Evolutionary conservation across 2,797 vertebrate species (phyloP), one percentile per base, ranked within the genome.

Genomic region (Mastacembelus armatus): DNA sequence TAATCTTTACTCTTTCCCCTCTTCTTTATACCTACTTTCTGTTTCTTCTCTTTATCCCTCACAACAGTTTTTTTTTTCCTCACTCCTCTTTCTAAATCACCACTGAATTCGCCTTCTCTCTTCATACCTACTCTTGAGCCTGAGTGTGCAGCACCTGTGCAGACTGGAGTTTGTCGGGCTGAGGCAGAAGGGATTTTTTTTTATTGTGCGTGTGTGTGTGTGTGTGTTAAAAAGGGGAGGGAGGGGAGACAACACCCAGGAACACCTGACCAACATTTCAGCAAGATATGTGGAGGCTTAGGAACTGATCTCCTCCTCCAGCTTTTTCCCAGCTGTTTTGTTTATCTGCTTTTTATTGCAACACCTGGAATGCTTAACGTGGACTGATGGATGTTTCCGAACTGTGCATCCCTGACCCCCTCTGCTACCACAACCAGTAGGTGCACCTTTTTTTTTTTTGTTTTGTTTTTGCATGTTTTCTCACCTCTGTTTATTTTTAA

Each of bases 381-480:
- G 95, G 92, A 95, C 94, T 96, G 95, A 96, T 96, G 96, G 96
- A 96, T 94, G 94, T 96, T 94, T 96, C 96, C 74, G 95, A 96
- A 93, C 93, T 96, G 85, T 96, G 95, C 92, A 93, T 96, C 92
- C 93, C 95, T 81, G 96, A 96, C 87, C 90, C 95, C 84, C 95
- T 96, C 90, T 95, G 95, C 95, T 96, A 96, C 90, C 95, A 96
- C 89, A 96, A 94, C 93, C 96, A 96, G 96, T 96, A 95, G 93
- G 96, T 96, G 89, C 85, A 85, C 85, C 66, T 70, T 56, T 58
- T 65, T 64, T 59, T 8, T 57, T 8, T 14, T 58, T 22, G 50
- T 15, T 15, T 6, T 14, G 38, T 56, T 24, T 27, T 5, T 61
- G 7, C 7, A 32, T 59, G 48, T 24, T 44, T 59, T n/a, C n/a